Evolutionary conservation across 2,888 invertebrate species (phyloP).

Genomic region (Drosophila formosana): DNA sequence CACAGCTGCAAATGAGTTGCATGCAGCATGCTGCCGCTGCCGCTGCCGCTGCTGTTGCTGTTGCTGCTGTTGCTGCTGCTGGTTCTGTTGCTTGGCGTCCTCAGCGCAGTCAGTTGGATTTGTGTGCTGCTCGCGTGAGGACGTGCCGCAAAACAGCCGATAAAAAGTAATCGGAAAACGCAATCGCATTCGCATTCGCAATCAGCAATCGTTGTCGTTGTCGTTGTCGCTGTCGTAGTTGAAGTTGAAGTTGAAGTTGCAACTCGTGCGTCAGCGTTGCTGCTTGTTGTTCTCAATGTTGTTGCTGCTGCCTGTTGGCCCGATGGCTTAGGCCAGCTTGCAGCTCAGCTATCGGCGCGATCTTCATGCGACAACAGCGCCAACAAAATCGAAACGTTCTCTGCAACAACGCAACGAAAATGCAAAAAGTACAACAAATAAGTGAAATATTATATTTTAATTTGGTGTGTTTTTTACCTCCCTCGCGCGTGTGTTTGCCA

Average conservation of each 20-base stretch:
- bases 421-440: not conserved
- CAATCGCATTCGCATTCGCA: slow-evolving; percentile 31
- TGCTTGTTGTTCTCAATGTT: not conserved
- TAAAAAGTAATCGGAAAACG: slow-evolving; percentile 25
- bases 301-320: slow-evolving; percentile 22
- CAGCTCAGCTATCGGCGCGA: slow-evolving; percentile 50
- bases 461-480: slow-evolving; percentile 31
- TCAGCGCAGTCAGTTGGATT: slow-evolving; percentile 65
- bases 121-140: slow-evolving; percentile 72
- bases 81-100: slow-evolving; percentile 33
- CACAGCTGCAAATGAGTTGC: slow-evolving; percentile 43
- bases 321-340: slow-evolving; percentile 32
- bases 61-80: slow-evolving; percentile 8
- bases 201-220: slow-evolving; percentile 4
- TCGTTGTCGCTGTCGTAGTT: slow-evolving; percentile 4
- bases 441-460: slow-evolving; percentile 69
- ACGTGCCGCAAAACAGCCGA: slow-evolving; percentile 58
- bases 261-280: slow-evolving; percentile 12
- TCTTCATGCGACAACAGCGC: slow-evolving; percentile 50
- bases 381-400: slow-evolving; percentile 50
- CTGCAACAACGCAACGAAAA: slow-evolving; percentile 12
- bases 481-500: slow-evolving; percentile 9
- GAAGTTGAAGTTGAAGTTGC: not conserved
- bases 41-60: slow-evolving; percentile 11
- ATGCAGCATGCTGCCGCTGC: slow-evolving; percentile 34